A percentile compares a stretch with the other conserved stretches of the same genome.
Evolutionary conservation across 2,797 vertebrate genomes (phyloP).

Genomic region (Streptopelia turtur): DNA sequence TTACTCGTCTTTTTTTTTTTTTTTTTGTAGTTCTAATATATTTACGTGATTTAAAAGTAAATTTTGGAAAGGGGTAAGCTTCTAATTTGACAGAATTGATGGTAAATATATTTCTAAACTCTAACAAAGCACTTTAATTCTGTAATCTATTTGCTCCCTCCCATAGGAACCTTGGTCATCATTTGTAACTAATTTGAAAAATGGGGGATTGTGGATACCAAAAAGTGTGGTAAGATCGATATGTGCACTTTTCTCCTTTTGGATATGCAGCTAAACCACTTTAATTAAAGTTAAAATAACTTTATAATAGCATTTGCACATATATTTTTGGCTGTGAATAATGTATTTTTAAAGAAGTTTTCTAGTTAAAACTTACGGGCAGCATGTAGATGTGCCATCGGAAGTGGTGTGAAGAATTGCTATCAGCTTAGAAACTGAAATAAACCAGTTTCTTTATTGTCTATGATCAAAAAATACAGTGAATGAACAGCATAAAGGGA

Average conservation of each 20-base stretch:
- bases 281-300: background rate
- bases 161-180: slow-evolving; percentile 87
- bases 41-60: background rate
- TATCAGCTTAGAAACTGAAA: background rate
- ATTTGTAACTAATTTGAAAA: slow-evolving; percentile 79
- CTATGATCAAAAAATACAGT: background rate
- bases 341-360: background rate
- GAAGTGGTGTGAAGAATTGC: background rate
- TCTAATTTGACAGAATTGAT: background rate
- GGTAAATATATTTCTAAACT: background rate
- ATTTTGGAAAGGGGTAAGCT: background rate
- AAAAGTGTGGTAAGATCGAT: slow-evolving; percentile 77
- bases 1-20: background rate
- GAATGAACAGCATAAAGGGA: background rate
- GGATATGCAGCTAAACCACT: background rate
- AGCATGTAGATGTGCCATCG: background rate
- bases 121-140: background rate
- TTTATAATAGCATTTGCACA: background rate
- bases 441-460: background rate
- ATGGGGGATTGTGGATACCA: background rate
- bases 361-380: background rate
- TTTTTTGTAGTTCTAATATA: background rate
- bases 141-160: background rate
- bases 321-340: background rate
- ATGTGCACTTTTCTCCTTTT: background rate